Base-by-base conservation (phyloP, 2,888 invertebrate genomes). In the Andrena trimmerana region DNA sequence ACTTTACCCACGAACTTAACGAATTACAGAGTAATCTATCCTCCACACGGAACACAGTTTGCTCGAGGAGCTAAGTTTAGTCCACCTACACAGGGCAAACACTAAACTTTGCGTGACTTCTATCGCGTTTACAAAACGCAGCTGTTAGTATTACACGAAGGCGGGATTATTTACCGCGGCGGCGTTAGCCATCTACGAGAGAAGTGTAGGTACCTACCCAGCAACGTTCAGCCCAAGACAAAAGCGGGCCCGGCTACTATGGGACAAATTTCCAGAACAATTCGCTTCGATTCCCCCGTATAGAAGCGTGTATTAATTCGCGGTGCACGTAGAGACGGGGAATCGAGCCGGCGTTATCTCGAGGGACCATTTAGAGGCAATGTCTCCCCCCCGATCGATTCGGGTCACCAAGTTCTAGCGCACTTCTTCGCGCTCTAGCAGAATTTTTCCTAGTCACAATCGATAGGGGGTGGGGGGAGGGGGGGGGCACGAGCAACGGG, bases 291-390 rank as follows among this genome's bases (percentile, higher is more conserved):
- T 67, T 71, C 67, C 54, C 13, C 13, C 42, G 42, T 31, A 20
- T 4, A 6, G 60, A 20, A 29, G 50, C 50, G 50, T 31, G 70
- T 63, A 72, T 77, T 83, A 77, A 77, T 82, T 76, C 81, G 77
- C 6, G 36, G 59, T 20, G 42, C 31, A 48, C 70, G 31, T 20
- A 54, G 69, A 65, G 54, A 75, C 63, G 50, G 65, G 20, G 67
- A 65, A 54, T 63, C 60, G 24, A 68, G 63, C 54, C 27, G 42
- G 65, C 59, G 57, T 54, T 70, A 74, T 74, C 74, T 63, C 81
- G 13, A 16, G 67, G 63, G 80, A 80, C 36, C 68, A 16, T 68
- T 81, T 65, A 63, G 36, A 57, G 59, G 36, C 50, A 42, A 24
- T 62, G 59, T 48, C n/a, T 24, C 50, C 31, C 62, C 31, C 42